Evolutionary conservation across 2,797 vertebrate species (phyloP).

Genomic region (Thalassophryne amazonica): DNA sequence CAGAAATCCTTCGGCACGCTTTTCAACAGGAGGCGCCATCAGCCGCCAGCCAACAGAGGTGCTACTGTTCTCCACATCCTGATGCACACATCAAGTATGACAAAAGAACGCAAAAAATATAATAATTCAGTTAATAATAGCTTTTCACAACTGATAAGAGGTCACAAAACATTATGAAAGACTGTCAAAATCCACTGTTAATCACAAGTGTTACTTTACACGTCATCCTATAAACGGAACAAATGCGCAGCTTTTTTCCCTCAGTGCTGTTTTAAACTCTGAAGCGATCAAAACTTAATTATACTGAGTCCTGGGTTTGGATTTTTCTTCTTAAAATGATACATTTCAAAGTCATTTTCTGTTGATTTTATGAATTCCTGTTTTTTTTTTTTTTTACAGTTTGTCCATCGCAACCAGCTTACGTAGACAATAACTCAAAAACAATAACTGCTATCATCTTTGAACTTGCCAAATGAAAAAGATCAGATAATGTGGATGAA

Average conservation of each 20-base stretch:
- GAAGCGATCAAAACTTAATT: constrained; percentile 40
- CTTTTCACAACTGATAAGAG: background rate
- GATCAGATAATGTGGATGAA: too few relatives aligned
- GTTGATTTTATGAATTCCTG: constrained; percentile 55
- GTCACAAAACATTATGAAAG: background rate
- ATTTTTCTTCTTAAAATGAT: constrained; percentile 33
- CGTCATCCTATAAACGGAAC: background rate
- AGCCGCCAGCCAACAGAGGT: constrained; percentile 37
- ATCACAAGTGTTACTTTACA: background rate
- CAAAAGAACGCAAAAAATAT: background rate
- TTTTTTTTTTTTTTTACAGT: too few relatives aligned
- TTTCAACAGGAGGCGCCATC: constrained; percentile 52
- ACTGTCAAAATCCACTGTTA: background rate
- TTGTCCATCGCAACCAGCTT: too few relatives aligned
- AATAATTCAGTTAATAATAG: background rate
- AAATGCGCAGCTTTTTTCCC: background rate
- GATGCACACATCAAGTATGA: background rate
- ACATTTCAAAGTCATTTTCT: too few relatives aligned
- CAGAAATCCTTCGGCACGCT: constrained; percentile 74
- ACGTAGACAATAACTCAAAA: too few relatives aligned
- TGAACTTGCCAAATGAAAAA: too few relatives aligned
- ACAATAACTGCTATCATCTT: too few relatives aligned
- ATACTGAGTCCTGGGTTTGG: constrained; percentile 9
- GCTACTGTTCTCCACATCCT: constrained; percentile 37
- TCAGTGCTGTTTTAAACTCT: constrained; percentile 32